Conservation (phyloP, 2,797 vertebrate species). For the Anableps anableps region DNA sequence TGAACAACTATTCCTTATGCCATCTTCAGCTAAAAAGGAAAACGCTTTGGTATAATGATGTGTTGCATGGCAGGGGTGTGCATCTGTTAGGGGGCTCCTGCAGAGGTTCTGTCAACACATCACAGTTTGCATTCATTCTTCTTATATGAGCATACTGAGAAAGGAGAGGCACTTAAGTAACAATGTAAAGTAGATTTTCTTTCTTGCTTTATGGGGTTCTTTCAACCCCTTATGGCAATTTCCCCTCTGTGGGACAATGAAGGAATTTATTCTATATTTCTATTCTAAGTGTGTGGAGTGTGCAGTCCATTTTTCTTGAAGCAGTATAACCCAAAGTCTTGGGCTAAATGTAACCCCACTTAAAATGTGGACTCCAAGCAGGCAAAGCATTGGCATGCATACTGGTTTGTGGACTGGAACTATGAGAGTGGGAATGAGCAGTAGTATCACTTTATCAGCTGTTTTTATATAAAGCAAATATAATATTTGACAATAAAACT, state of each 20-base stretch:
- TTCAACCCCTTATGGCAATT: background rate
- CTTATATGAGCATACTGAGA: conserved; percentile 21
- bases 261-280: too few relatives aligned
- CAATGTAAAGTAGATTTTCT: background rate
- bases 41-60: conserved; percentile 6
- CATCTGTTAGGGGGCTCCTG: conserved; percentile 16
- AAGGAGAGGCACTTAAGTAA: conserved; percentile 11
- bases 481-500: too few relatives aligned
- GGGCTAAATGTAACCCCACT: background rate
- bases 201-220: background rate
- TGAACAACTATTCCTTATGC: conserved; percentile 7
- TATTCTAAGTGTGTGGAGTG: background rate
- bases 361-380: too few relatives aligned
- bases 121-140: conserved; percentile 20
- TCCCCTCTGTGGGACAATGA: too few relatives aligned
- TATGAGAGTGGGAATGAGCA: too few relatives aligned
- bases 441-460: too few relatives aligned
- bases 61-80: conserved; percentile 15
- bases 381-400: too few relatives aligned
- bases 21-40: conserved; percentile 18
- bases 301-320: background rate
- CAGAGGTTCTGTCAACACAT: conserved; percentile 30
- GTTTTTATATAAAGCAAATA: too few relatives aligned
- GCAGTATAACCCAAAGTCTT: too few relatives aligned
- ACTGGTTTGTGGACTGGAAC: too few relatives aligned